Conservation (phyloP, 1,140 invertebrate genomes). For the Lasioglossum albipes region DNA sequence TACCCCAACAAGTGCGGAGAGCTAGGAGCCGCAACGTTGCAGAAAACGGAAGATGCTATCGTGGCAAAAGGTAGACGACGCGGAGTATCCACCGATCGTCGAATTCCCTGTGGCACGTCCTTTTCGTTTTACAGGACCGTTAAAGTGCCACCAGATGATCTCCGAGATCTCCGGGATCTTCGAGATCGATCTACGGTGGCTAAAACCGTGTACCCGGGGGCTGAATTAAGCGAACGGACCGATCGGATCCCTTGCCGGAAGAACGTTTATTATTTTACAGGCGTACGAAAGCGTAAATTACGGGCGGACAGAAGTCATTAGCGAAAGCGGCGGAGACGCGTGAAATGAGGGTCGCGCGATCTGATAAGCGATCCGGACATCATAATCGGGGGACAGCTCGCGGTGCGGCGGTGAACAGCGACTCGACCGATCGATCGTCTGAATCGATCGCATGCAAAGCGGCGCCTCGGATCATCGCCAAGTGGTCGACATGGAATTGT, state of each 20-base stretch:
- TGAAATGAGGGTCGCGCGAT: conserved; percentile 23
- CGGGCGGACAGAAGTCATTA: conserved; percentile 17
- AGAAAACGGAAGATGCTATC: neutral
- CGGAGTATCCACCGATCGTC: neutral
- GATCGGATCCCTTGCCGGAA: conserved; percentile 11
- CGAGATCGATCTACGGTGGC: neutral
- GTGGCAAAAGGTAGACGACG: neutral
- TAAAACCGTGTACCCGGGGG: neutral
- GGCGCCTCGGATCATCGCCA: neutral
- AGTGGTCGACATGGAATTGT: neutral
- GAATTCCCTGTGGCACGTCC: neutral
- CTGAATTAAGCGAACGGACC: neutral
- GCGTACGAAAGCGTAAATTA: conserved; percentile 25
- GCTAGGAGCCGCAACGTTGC: neutral
- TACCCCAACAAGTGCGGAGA: too few species aligned
- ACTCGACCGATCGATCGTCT: neutral
- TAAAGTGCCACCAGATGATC: neutral
- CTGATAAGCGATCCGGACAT: conserved; percentile 38
- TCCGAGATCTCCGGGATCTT: neutral
- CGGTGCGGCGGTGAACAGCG: conserved; percentile 11
- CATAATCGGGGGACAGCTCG: conserved; percentile 28
- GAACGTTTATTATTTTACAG: conserved; percentile 16
- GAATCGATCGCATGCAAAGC: conserved; percentile 42
- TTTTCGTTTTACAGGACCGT: neutral
- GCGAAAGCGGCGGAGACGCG: neutral